Percentiles rank a stretch among this genome's conserved stretches.
phyloP scores from a whole-genome alignment of 2,797 vertebrate genomes.

The Ciconia nigra region DNA sequence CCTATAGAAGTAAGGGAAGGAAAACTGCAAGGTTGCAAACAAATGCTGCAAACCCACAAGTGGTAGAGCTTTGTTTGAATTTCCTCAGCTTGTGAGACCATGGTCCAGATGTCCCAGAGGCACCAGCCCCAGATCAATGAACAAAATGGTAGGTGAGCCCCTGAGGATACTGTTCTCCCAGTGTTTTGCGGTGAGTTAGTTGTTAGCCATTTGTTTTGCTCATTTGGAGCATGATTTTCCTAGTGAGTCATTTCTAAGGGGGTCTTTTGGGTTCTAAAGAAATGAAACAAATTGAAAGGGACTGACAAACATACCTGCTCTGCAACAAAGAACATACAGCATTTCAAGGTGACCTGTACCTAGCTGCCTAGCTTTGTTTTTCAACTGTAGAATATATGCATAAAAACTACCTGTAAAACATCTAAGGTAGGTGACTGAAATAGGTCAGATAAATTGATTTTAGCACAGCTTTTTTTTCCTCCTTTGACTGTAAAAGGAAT shows the following conservation, averaged over 20 bases:
- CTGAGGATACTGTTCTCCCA: not conserved
- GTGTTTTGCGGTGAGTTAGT: not conserved
- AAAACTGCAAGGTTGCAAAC: not conserved
- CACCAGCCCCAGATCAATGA: not conserved
- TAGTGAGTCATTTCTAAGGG: not conserved
- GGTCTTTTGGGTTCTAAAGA: not conserved
- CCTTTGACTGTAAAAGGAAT: not conserved
- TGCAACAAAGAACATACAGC: not conserved
- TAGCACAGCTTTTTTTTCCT: not conserved
- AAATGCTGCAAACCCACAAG: not conserved
- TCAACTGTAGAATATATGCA: not conserved
- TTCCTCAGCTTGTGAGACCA: not conserved
- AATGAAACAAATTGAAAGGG: not conserved
- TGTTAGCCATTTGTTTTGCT: not conserved
- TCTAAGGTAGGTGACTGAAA: not conserved
- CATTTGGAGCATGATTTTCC: not conserved
- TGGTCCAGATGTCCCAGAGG: not conserved
- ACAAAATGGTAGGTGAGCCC: not conserved
- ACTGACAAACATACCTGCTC: not conserved
- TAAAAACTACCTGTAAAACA: not conserved
- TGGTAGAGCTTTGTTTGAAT: not conserved
- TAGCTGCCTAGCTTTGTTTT: not conserved
- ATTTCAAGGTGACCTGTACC: not conserved
- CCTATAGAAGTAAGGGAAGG: not conserved
- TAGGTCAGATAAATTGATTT: not conserved